Percentiles rank a stretch among this genome's conserved stretches.
phyloP scores from a whole-genome alignment of 2,113 vertebrate genomes.

The Festucalex cinctus region DNA sequence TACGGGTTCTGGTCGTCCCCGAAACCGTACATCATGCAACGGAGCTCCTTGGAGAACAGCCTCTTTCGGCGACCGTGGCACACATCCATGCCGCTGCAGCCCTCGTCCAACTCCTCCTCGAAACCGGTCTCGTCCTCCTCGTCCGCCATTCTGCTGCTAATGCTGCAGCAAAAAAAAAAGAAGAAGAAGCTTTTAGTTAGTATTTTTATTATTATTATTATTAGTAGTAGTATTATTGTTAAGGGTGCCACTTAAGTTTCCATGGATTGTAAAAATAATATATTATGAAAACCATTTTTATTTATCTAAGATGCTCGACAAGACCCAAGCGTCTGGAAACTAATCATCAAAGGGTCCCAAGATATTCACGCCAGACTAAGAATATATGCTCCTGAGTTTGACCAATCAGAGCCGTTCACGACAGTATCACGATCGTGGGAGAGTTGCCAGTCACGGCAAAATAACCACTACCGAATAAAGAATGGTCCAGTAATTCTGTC shows the following conservation, averaged over 20 bases:
- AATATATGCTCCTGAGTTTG: no score
- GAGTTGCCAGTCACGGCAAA: no score
- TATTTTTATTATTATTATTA: background rate
- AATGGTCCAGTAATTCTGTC: background rate
- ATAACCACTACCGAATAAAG: background rate
- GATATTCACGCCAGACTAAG: no score
- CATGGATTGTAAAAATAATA: background rate
- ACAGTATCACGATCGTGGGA: no score
- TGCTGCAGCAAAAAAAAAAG: background rate
- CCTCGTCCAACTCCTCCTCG: constrained; percentile 89
- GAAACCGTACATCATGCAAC: constrained; percentile 99
- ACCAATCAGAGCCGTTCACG: no score
- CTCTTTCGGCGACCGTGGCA: constrained; percentile 87
- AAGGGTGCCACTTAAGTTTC: background rate
- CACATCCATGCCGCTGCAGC: constrained; percentile 77
- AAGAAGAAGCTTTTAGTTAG: background rate
- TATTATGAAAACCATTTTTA: background rate
- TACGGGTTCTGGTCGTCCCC: constrained; percentile 99
- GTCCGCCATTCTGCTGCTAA: constrained; percentile 66
- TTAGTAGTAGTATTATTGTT: background rate
- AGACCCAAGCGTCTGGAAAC: no score
- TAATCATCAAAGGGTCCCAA: no score
- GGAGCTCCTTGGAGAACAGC: constrained; percentile 94
- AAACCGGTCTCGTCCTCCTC: constrained; percentile 76
- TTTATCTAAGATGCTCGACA: background rate